Base-by-base conservation (phyloP, 2,113 vertebrate genomes). In the Eira barbara region DNA sequence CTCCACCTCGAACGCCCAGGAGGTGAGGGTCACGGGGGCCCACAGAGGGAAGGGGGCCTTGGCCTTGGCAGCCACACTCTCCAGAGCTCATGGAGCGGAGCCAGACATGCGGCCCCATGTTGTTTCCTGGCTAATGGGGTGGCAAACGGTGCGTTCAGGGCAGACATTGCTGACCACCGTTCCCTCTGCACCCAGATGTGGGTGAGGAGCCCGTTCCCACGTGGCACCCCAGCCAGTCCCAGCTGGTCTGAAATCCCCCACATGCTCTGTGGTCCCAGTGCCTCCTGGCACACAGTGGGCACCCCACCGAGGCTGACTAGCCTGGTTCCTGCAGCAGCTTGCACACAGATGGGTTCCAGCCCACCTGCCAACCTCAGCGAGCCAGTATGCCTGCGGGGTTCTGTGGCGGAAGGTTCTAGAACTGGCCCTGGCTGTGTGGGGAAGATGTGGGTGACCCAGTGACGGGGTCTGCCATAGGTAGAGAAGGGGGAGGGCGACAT, bases 1-100 rank as follows among this genome's bases (percentile, higher is more conserved):
- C 87, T 99, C 98, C 14, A 99, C 98, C 14, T 98, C 97, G 8
- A 99, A 98, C 5, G 98, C 98, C 6, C 98, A 98, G 94, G 99
- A 99, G 99, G 99, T 99, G 96, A 97, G 89, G 10, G 27, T 57
- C 36, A 11, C 17, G 1, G 36, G 21, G 79, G 12, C 2, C 63
- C 9, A 47, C 0, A 0, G 12, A 92, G 71, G 59, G 55, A 71
- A 55, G 4, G 1, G 5, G n/a, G 20, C 25, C 69, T 57, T 3
- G 59, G 27, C 6, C 59, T 6, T 0, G 0, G 78, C 13, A 34
- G 49, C 49, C 76, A 69, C 0, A 0, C 34, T 47, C 21, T 0
- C 47, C 34, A 18, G 21, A 4, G 29, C 15, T 34, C 45, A 3
- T n/a, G 0, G 57, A 59, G n/a, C 9, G 18, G 15, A 47, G 25